Evolutionary conservation across 2,113 vertebrate genomes (phyloP).

Genomic region (Haplochromis burtoni): DNA sequence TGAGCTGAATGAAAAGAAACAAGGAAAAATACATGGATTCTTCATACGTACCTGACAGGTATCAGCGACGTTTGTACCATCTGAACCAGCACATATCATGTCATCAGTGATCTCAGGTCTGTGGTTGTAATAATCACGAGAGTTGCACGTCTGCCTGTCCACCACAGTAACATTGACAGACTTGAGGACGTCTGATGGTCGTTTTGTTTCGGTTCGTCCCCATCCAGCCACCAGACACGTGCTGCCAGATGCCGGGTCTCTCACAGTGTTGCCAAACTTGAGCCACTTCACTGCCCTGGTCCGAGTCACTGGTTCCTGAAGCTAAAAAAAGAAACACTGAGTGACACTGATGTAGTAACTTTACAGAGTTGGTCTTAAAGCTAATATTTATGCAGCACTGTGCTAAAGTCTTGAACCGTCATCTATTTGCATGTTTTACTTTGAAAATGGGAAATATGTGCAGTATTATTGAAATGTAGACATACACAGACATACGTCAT

Average conservation of each 20-base stretch:
- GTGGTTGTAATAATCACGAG: accelerated
- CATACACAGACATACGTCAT: not conserved
- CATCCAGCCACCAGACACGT: accelerated
- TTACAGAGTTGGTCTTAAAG: not conserved
- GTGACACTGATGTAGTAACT: not conserved
- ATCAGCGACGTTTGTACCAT: not conserved
- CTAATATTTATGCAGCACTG: not conserved
- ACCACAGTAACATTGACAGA: not conserved
- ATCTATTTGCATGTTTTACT: not conserved
- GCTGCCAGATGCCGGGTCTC: accelerated
- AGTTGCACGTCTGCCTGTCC: accelerated
- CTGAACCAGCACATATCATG: not conserved
- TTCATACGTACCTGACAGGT: not conserved
- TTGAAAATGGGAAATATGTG: not conserved
- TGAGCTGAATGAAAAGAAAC: not conserved
- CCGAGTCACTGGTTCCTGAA: not conserved
- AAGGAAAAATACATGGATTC: accelerated
- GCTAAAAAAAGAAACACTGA: not conserved
- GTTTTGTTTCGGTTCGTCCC: accelerated
- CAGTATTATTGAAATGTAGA: not conserved
- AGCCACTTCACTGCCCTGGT: accelerated
- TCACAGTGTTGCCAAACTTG: accelerated
- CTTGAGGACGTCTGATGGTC: accelerated
- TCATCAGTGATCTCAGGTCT: no score
- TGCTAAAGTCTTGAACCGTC: not conserved